Base-by-base conservation (phyloP, 2,888 invertebrate species). In the Cantharis lateralis region DNA sequence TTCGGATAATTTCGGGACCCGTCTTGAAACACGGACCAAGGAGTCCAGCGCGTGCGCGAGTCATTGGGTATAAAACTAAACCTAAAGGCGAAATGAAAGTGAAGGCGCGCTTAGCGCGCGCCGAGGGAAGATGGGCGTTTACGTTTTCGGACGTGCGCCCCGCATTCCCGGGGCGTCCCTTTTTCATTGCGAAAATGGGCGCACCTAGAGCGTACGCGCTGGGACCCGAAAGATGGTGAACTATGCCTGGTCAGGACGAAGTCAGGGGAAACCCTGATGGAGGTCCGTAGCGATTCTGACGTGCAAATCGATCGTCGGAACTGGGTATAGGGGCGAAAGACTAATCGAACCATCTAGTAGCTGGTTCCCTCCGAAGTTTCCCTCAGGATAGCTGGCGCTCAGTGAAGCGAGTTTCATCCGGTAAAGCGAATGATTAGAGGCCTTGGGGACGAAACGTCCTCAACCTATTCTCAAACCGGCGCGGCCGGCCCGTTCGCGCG, bases 371-470 rank as follows among this genome's bases (percentile, higher is more conserved):
- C 92, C 91, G 92, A 93, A 93, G 92, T 93, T 92, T 93, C 92
- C 91, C 92, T 92, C 92, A 92, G 92, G 92, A 92, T 92, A 92
- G 91, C 91, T 91, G 91, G 90, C 89, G 88, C 89, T 89, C 88
- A 85, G 62, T 15, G 62, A 16, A n/a, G 80, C 79, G 88, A 91
- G 91, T 91, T 90, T 90, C 90, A 91, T 91, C 82, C 89, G 92
- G 92, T 93, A 93, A 92, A 93, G 92, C 92, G 91, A 93, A 92
- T 93, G 92, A 93, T 93, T 93, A 93, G 90, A 91, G 90, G 92
- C 89, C 91, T 92, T 91, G 18, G 18, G 18, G 18, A 18, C 18
- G 18, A 18, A 18, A 18, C 18, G 18, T 18, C 18, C 18, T 18
- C 18, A 90, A 92, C 92, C 92, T 93, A 92, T 92, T 93, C 92